Base-by-base conservation (phyloP, 1,140 invertebrate genomes). In the Tribolium madens region DNA sequence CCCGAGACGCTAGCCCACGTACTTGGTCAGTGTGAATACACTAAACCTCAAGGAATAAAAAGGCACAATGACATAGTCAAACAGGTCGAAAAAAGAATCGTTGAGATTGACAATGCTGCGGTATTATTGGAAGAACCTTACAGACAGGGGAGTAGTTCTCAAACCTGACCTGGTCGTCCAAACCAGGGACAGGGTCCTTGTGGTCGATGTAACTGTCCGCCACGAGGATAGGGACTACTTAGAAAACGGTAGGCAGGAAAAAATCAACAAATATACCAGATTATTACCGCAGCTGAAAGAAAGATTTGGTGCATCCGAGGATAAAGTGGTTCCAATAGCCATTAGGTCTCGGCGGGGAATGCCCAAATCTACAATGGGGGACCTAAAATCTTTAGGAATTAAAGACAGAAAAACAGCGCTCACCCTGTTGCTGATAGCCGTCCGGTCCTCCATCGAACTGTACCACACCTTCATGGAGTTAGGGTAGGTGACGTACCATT, bases 201-300 rank as follows among this genome's bases (percentile, higher is more conserved):
- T 84, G 50, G 77, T 82, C 57, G 84, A 85, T 47, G 79, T 86
- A 0, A 83, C 83, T n/a, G 80, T 85, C 75, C 79, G 83, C 72
- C 84, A 82, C 73, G 83, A 86, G 60, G 81, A 84, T 15, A 53
- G 53, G 7, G 52, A 80, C 5, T 73, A 75, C 53, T 79, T 83
- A 33, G 75, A 50, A 48, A 57, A 64, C 73, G 79, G 77, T 73
- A 71, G 76, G 3, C 21, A 12, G 13, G 46, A 70, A 12, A 82
- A 82, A 50, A 18, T 78, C 14, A 21, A 52, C 3, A 81, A 81
- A 77, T 84, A 85, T 60, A 60, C 12, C 4, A 60, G 0, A 7
- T 26, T 81, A 21, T 73, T 82, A 12, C 73, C 81, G 0, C 3
- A 73, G 1, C 18, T 84, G 36, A 48, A 76, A 48, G n/a, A 42